These are phyloP conservation scores for Brachionus rubens DNA, from an alignment of 1,140 invertebrate species.

Conservation along the genomic window DNA sequence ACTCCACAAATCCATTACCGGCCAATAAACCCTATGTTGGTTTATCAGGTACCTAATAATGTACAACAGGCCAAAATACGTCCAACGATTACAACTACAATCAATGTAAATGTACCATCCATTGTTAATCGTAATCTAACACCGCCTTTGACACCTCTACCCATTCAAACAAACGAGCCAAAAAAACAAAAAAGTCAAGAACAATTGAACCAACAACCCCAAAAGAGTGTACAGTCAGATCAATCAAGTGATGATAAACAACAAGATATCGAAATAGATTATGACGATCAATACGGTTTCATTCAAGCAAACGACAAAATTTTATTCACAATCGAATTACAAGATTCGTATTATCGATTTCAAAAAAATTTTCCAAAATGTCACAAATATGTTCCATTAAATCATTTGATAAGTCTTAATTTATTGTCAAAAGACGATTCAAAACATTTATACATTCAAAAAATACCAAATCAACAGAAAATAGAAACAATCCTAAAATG, in stretches of 20 bases:
- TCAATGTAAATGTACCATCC: neutral
- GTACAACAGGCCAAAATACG: neutral
- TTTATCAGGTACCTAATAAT: neutral
- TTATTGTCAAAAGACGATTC: neutral
- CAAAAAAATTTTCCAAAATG: slow-evolving; percentile 1
- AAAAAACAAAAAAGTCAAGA: neutral
- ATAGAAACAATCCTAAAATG: neutral
- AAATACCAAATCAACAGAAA: neutral
- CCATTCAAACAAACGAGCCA: neutral
- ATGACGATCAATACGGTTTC: slow-evolving; percentile 6
- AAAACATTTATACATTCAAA: slow-evolving; percentile 2
- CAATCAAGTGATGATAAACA: neutral
- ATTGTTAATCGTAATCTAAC: neutral
- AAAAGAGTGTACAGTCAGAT: neutral
- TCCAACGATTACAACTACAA: neutral
- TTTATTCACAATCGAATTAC: neutral
- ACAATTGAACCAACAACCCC: neutral
- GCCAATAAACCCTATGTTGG: too few species aligned
- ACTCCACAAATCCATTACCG: too few species aligned
- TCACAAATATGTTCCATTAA: neutral
- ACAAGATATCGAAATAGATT: neutral
- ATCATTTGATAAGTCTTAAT: neutral
- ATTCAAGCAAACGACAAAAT: neutral
- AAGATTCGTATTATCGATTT: neutral
- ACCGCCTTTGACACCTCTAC: neutral